Evolutionary conservation across 1,140 invertebrate genomes (phyloP).

Genomic region (Hetaerina americana): DNA sequence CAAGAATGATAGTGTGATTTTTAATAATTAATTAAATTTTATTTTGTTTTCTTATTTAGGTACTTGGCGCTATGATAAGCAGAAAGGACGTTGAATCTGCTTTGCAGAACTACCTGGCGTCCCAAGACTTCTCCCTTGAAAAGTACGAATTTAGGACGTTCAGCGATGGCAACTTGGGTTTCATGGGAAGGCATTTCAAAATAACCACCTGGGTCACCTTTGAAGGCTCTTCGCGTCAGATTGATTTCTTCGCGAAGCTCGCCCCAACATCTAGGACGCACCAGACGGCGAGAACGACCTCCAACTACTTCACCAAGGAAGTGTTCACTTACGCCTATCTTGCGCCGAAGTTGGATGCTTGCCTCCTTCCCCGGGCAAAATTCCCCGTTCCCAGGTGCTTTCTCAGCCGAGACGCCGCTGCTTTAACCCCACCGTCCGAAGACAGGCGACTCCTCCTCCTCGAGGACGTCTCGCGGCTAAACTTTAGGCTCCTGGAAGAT

Average conservation of each 20-base stretch:
- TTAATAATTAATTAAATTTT: too few relatives aligned
- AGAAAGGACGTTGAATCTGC: neutral
- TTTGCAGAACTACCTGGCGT: neutral
- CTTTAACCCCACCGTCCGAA: conserved; percentile 30
- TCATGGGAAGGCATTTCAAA: conserved; percentile 33
- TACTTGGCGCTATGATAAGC: neutral
- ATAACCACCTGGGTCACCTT: conserved; percentile 17
- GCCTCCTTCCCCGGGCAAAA: neutral
- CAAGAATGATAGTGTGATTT: too few relatives aligned
- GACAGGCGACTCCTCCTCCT: conserved; percentile 32
- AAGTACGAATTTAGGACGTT: conserved; percentile 13
- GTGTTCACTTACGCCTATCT: conserved; percentile 29
- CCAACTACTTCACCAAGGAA: conserved; percentile 36
- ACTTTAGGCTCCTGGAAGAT: conserved; percentile 25
- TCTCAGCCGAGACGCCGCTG: conserved; percentile 21
- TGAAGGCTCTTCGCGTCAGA: conserved; percentile 10
- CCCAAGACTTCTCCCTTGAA: neutral
- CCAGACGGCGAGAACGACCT: conserved; percentile 31
- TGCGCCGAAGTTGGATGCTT: conserved; percentile 23
- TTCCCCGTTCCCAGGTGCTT: conserved; percentile 14
- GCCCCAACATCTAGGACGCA: conserved; percentile 27
- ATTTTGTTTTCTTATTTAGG: too few relatives aligned
- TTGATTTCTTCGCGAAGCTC: conserved; percentile 35
- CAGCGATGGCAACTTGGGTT: conserved; percentile 31
- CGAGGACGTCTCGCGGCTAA: conserved; percentile 29